Base-by-base conservation (phyloP, 1,140 invertebrate genomes). In the Ostrea denselamellosa region DNA sequence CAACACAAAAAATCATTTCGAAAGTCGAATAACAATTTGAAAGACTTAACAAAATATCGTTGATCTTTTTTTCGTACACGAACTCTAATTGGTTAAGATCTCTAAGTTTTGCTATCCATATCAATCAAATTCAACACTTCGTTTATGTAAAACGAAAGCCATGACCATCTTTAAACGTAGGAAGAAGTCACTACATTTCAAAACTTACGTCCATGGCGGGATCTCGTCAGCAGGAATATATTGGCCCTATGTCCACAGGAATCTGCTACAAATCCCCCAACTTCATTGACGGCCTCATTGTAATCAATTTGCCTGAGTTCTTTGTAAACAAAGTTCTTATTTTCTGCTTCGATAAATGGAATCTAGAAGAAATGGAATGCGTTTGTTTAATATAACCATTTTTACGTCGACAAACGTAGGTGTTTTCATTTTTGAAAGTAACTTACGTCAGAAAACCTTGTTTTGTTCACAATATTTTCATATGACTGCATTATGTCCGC, bases 201-300 rank as follows among this genome's bases (percentile, higher is more conserved):
- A n/a, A 17, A 28, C 68, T 77, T 25, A 77, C 68, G 68, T 28
- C 68, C 28, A 17, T 77, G 68, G 17, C 68, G 68, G 9, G 68
- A 25, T 77, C 68, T 77, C 12, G 22, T 14, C 25, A 77, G 25
- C 8, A 77, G 68, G 25, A 77, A 77, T 34, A 77, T 77, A 34
- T 77, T 77, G 68, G 68, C 68, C 28, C 68, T 77, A 25, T 28
- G 9, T 77, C 68, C 68, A 77, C 68, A 77, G 8, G 68, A 77
- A 34, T 77, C 68, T 3, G 68, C 22, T 7, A 77, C 68, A 14
- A 77, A 77, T 1, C 28, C 25, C 9, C 68, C 68, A 3, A 77
- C 68, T 77, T 77, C 68, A 10, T 77, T 28, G 25, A 77, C 68
- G 10, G 68, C 68, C 68, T 34, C 22, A 4, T 34, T 28, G 25